These are phyloP conservation scores for Aphelenchoides fujianensis DNA, from an alignment of 1,140 invertebrate genomes.

Conservation along the genomic window DNA sequence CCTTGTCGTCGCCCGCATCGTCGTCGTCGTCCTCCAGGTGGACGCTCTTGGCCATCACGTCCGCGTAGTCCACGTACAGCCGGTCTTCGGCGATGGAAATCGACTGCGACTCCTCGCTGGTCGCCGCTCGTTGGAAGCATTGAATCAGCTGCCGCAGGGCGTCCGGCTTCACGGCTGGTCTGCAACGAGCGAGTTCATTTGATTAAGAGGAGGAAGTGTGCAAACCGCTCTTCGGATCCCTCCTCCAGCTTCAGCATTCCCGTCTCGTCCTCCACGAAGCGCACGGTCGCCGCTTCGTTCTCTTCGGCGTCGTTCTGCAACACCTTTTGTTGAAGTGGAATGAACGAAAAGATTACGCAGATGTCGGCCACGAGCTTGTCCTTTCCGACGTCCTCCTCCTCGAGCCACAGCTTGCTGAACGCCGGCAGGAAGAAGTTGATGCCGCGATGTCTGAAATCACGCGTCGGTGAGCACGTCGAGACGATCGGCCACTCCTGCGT, in stretches of 20 bases:
- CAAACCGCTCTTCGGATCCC: slow-evolving; percentile 33
- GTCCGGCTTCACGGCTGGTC: slow-evolving; percentile 74
- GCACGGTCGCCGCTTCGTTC: slow-evolving; percentile 59
- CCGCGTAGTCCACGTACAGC: slow-evolving; percentile 93
- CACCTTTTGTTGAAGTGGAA: too few species aligned
- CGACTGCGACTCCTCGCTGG: slow-evolving; percentile 74
- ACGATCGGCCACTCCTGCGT: not conserved
- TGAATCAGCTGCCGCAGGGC: slow-evolving; percentile 91
- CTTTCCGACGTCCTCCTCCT: slow-evolving; percentile 89
- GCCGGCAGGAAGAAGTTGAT: slow-evolving; percentile 94
- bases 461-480: slow-evolving; percentile 14
- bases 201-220: not conserved
- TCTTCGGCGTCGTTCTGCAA: slow-evolving; percentile 45
- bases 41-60: slow-evolving; percentile 82
- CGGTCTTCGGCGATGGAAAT: slow-evolving; percentile 81
- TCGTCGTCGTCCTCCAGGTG: slow-evolving; percentile 87
- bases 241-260: slow-evolving; percentile 55
- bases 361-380: slow-evolving; percentile 96
- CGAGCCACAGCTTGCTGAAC: slow-evolving; percentile 88
- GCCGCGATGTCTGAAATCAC: slow-evolving; percentile 79
- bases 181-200: not conserved
- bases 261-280: slow-evolving; percentile 64
- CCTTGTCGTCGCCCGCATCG: slow-evolving; percentile 81
- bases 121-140: slow-evolving; percentile 92
- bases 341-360: slow-evolving; percentile 54